A percentile compares a stretch with the other conserved stretches of the same genome.
These are phyloP conservation scores for Sula dactylatra DNA, from an alignment of 2,113 vertebrate species.

Conservation along the genomic window DNA sequence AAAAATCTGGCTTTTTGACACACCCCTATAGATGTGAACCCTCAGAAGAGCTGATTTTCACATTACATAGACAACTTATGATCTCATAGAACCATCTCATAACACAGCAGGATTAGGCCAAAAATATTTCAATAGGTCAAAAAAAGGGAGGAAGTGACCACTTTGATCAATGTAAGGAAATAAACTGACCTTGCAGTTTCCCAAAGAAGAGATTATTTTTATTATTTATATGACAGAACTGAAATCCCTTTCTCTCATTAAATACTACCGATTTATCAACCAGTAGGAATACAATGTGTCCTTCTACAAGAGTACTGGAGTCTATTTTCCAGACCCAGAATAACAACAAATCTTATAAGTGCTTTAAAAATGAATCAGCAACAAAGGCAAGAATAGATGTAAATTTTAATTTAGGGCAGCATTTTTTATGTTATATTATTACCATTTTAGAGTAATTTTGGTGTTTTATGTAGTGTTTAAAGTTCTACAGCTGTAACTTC, in stretches of 20 bases:
- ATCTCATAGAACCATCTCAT: neutral
- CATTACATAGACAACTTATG: neutral
- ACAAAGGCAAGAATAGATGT: neutral
- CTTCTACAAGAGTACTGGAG: neutral
- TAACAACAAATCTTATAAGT: slow-evolving; percentile 5
- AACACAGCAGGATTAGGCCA: neutral
- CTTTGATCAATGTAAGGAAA: neutral
- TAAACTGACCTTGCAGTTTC: neutral
- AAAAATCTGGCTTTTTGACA: neutral
- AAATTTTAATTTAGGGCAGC: slow-evolving; percentile 46
- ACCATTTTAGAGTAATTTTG: slow-evolving; percentile 36
- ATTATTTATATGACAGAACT: neutral
- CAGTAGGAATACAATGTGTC: neutral
- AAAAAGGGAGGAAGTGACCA: neutral
- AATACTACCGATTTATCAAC: neutral
- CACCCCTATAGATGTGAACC: neutral
- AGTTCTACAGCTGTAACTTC: slow-evolving; percentile 14
- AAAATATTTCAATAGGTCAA: neutral
- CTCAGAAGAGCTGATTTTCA: neutral
- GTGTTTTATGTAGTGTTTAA: slow-evolving; percentile 57
- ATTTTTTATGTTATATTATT: slow-evolving; percentile 12
- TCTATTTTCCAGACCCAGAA: neutral
- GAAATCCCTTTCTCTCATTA: neutral
- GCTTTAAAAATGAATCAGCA: slow-evolving; percentile 44
- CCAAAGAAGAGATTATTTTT: neutral